Conservation (phyloP, 2,797 vertebrate species). For the Neomorphus geoffroyi region DNA sequence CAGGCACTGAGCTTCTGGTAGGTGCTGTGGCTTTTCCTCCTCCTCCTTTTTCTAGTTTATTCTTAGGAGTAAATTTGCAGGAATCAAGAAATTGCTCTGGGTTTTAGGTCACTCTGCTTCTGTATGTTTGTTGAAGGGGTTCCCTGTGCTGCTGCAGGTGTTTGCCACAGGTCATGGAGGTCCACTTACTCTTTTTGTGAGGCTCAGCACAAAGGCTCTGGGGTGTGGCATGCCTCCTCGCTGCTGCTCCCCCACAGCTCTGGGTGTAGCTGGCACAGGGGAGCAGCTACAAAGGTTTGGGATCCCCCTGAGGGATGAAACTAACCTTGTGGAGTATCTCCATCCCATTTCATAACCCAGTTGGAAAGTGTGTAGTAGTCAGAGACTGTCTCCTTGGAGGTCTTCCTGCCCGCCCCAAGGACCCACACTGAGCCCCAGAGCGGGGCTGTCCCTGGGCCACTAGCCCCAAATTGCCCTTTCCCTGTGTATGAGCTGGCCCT, state of each 20-base stretch:
- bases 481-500: neutral
- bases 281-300: neutral
- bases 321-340: neutral
- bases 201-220: neutral
- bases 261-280: neutral
- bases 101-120: neutral
- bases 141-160: neutral
- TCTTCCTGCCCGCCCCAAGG: neutral
- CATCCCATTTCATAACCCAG: neutral
- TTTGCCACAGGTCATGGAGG: neutral
- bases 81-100: neutral
- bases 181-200: rapidly evolving
- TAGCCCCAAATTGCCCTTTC: too few relatives aligned
- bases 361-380: neutral
- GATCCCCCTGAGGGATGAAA: neutral
- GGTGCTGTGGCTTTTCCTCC: neutral
- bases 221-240: rapidly evolving
- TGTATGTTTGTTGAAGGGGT: neutral
- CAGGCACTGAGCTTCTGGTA: neutral
- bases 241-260: neutral
- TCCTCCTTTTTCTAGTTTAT: neutral
- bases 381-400: neutral
- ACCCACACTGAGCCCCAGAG: neutral
- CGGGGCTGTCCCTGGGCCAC: rapidly evolving
- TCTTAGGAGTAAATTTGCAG: neutral